phyloP scores from a whole-genome alignment of 2,113 vertebrate genomes.

The Suncus etruscus region DNA sequence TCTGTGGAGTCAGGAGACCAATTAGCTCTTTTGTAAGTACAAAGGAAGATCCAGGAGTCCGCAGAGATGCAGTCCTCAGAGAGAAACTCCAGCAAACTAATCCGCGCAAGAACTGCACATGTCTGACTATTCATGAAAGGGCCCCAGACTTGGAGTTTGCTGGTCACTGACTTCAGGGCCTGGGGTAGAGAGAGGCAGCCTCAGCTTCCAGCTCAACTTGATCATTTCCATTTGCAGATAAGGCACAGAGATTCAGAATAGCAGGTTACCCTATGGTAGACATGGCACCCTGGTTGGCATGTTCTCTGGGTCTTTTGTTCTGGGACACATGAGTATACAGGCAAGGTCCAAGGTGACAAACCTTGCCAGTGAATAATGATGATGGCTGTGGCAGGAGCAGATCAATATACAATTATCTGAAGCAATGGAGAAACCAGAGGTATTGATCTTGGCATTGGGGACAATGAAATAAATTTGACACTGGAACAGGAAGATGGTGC shows the following conservation, averaged over 20 bases:
- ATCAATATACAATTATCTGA: constrained; percentile 77
- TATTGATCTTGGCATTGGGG: constrained; percentile 92
- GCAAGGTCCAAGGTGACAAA: constrained; percentile 38
- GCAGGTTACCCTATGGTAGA: background rate
- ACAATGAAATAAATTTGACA: constrained; percentile 76
- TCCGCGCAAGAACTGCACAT: background rate
- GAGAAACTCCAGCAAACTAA: background rate
- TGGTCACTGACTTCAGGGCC: background rate
- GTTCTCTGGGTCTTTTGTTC: background rate
- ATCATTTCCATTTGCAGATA: background rate
- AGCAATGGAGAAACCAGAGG: constrained; percentile 89
- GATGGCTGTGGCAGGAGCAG: constrained; percentile 39
- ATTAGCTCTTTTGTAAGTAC: constrained; percentile 7
- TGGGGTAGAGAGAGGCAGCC: background rate
- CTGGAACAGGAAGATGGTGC: background rate
- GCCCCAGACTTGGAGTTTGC: constrained; percentile 23
- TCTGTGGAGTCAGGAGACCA: background rate
- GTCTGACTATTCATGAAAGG: background rate
- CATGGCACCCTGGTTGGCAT: background rate
- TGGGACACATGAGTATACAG: constrained; percentile 26
- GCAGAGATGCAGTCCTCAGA: background rate
- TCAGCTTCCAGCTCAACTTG: background rate
- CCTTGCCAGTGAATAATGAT: constrained; percentile 9
- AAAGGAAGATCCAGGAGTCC: constrained; percentile 3
- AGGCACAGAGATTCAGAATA: background rate